Evolutionary conservation across 2,797 vertebrate genomes (phyloP), one percentile per base, ranked within the genome.

Genomic region (Orestias chungarensis): DNA sequence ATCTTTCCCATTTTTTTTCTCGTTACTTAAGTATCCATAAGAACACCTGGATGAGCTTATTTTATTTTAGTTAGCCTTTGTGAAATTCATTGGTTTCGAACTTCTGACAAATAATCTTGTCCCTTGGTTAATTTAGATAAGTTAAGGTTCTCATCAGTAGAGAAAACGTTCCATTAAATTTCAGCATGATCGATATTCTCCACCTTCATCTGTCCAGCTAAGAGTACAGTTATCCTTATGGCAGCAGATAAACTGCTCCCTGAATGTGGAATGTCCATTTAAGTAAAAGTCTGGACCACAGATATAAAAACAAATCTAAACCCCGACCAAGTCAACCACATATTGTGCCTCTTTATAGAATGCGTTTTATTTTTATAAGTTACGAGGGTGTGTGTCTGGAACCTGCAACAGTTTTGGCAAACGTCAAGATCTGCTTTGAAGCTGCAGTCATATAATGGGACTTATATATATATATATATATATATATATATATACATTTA

Each of bases 271-370:
- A 91, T 81, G 86, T 88, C 76, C 79, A 68, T 55, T 80, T 78
- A 91, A 91, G 84, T 91, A 92, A 88, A 80, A 27, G 55, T 79
- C 76, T 79, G 44, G 65, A 74, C 86, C 86, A 76, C 81, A 84
- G 83, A 85, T 20, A 74, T 78, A 82, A 80, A 42, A 80, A 55
- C 77, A 67, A 79, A 68, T 82, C 83, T 80, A 81, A 85, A 82
- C 74, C 79, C 59, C 75, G 73, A 84, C 70, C 84, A 80, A 82
- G 80, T 72, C 81, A 23, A 90, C 91, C 93, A 59, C 91, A 91
- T 70, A 89, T 89, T 91, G 90, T 90, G 76, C 87, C 88, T 86
- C 82, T 84, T 83, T 85, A 83, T 80, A 87, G 83, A 50, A 50
- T 64, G 46, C 29, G 83, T 88, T 88, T 88, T 82, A 85, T 85